Evolutionary conservation across 2,888 invertebrate genomes (phyloP).

Genomic region (Drosophila affinis): DNA sequence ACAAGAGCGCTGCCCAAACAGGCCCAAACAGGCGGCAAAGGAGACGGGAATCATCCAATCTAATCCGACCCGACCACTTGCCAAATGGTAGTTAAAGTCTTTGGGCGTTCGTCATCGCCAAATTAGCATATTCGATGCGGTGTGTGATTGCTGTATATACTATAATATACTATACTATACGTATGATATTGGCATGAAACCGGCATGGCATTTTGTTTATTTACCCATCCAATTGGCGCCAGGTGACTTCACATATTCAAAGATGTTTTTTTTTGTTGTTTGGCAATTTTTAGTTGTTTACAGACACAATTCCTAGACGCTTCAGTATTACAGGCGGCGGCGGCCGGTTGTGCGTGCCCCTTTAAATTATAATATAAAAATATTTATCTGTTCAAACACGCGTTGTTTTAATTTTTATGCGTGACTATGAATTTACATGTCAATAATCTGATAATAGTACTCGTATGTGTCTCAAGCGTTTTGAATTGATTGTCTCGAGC

Average conservation of each 20-base stretch:
- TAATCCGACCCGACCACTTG: slow-evolving; percentile 1
- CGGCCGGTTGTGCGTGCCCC: not conserved
- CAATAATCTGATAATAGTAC: not conserved
- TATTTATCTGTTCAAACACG: slow-evolving; percentile 14
- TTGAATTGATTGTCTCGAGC: not conserved
- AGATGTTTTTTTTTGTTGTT: slow-evolving; percentile 6
- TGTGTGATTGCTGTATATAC: slow-evolving; percentile 13
- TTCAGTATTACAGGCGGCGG: slow-evolving; percentile 29
- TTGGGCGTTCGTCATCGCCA: slow-evolving; percentile 60
- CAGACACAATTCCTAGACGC: slow-evolving; percentile 50
- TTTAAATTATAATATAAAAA: not conserved
- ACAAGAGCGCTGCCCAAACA: slow-evolving; percentile 4
- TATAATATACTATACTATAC: slow-evolving; percentile 13
- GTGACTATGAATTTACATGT: not conserved
- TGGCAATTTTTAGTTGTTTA: slow-evolving; percentile 39
- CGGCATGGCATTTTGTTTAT: slow-evolving; percentile 56
- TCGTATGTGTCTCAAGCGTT: not conserved
- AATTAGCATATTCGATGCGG: slow-evolving; percentile 52
- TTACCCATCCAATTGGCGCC: slow-evolving; percentile 64
- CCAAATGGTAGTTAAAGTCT: slow-evolving; percentile 34
- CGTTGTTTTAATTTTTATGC: slow-evolving; percentile 3
- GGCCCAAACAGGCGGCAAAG: not conserved
- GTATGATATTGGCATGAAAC: slow-evolving; percentile 13
- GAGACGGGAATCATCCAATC: slow-evolving; percentile 21
- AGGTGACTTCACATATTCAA: slow-evolving; percentile 53